Evolutionary conservation across 2,888 invertebrate genomes (phyloP).

Genomic region (Drosophila neonasuta): DNA sequence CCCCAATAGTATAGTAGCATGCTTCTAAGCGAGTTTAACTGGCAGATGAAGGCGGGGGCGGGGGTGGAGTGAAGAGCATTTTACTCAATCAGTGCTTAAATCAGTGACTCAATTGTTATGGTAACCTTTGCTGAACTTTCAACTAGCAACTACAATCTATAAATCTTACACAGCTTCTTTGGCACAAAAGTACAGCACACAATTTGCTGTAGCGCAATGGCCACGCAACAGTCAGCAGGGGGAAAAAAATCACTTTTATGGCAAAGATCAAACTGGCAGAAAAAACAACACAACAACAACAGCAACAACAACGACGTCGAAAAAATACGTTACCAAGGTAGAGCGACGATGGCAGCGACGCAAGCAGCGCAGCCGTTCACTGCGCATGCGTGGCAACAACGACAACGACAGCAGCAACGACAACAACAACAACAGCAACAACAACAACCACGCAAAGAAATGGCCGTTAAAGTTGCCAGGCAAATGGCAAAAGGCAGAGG

Average conservation of each 20-base stretch:
- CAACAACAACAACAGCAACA: constrained; percentile 13
- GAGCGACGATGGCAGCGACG: constrained; percentile 50
- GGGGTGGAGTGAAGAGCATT: constrained; percentile 6
- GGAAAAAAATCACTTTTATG: constrained; percentile 74
- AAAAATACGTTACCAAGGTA: constrained; percentile 74
- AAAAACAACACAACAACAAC: constrained; percentile 50
- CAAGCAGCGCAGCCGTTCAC: constrained; percentile 39
- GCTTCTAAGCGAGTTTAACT: constrained; percentile 4
- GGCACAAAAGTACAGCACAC: constrained; percentile 69
- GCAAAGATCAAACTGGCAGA: constrained; percentile 73
- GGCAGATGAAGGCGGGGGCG: neutral
- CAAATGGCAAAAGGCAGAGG: constrained; percentile 73
- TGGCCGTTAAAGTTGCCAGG: constrained; percentile 74
- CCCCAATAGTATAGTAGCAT: constrained; percentile 24
- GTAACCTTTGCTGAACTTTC: constrained; percentile 42
- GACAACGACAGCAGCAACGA: constrained; percentile 27
- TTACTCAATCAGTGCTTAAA: constrained; percentile 32
- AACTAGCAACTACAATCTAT: constrained; percentile 42
- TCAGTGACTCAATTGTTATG: constrained; percentile 44
- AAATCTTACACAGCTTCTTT: constrained; percentile 48
- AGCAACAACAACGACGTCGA: constrained; percentile 45
- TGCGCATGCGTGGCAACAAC: constrained; percentile 63
- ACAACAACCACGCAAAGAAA: constrained; percentile 57
- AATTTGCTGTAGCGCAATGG: constrained; percentile 70
- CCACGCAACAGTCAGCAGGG: constrained; percentile 63